Percentiles rank a stretch among this genome's conserved stretches.
phyloP scores from a whole-genome alignment of 2,888 invertebrate species.

The Xanthorhoe spadicearia region DNA sequence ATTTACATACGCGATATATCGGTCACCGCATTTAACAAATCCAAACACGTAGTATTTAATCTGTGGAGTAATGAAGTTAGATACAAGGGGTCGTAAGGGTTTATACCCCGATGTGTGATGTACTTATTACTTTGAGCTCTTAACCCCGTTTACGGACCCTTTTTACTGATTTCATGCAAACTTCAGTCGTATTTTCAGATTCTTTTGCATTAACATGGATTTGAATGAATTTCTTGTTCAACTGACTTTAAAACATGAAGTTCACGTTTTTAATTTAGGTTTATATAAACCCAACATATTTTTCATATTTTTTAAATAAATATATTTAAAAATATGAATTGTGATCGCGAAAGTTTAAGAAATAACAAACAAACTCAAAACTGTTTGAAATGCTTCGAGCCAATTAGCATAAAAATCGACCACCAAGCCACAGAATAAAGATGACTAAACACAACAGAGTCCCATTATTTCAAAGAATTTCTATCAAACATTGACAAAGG shows the following conservation, averaged over 20 bases:
- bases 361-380: too few species aligned
- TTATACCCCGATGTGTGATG: constrained; percentile 7
- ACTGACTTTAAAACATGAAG: too few species aligned
- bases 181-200: background rate
- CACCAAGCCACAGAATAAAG: too few species aligned
- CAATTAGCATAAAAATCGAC: too few species aligned
- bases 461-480: background rate
- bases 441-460: background rate
- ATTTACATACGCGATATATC: background rate
- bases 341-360: too few species aligned
- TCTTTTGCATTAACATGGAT: background rate
- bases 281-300: too few species aligned
- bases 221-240: too few species aligned
- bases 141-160: background rate
- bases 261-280: too few species aligned
- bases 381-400: too few species aligned
- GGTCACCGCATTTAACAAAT: background rate
- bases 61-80: constrained; percentile 15
- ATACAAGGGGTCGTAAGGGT: constrained; percentile 7
- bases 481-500: constrained; percentile 7
- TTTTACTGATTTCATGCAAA: background rate
- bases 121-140: constrained; percentile 1
- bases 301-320: too few species aligned
- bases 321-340: too few species aligned
- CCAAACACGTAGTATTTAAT: background rate